Percentiles rank a stretch among this genome's conserved stretches.
These are phyloP conservation scores for Cactoblastis cactorum DNA, from an alignment of 2,888 invertebrate genomes.

Conservation along the genomic window DNA sequence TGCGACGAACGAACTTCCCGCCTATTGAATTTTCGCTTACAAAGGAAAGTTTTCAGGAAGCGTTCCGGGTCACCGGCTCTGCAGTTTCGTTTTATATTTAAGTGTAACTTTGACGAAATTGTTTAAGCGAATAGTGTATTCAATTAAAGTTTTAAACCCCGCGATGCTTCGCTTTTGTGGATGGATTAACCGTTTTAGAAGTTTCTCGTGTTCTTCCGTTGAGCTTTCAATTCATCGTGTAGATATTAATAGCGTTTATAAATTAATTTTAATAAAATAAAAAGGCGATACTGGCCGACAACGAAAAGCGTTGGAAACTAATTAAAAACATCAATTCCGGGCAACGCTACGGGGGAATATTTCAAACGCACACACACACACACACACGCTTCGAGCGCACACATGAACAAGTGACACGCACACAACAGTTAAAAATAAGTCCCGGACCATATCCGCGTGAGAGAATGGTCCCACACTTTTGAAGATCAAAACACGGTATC, in stretches of 20 bases:
- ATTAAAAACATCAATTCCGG: conserved; percentile 78
- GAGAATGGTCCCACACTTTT: conserved; percentile 55
- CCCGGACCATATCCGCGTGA: conserved; percentile 68
- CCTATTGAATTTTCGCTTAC: conserved; percentile 69
- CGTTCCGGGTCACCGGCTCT: conserved; percentile 57
- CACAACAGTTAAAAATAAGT: conserved; percentile 73
- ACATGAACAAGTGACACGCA: conserved; percentile 50
- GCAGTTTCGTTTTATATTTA: conserved; percentile 53
- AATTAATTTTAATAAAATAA: conserved; percentile 45
- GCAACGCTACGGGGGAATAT: conserved; percentile 67
- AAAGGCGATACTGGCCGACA: conserved; percentile 56
- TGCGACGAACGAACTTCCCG: conserved; percentile 53
- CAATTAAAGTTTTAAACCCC: conserved; percentile 46
- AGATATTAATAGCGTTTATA: conserved; percentile 16
- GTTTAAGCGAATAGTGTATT: conserved; percentile 43
- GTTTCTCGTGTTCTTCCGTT: conserved; percentile 2
- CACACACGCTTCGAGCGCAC: conserved; percentile 31
- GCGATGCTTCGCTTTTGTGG: conserved; percentile 19
- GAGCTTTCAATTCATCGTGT: neutral
- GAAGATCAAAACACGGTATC: conserved; percentile 35
- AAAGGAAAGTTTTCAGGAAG: conserved; percentile 72
- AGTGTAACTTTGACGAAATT: conserved; percentile 61
- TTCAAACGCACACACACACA: conserved; percentile 69
- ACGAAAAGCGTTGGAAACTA: conserved; percentile 75
- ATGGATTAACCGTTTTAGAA: conserved; percentile 13